Evolutionary conservation across 2,888 invertebrate species (phyloP).

Genomic region (Tachina lurida): DNA sequence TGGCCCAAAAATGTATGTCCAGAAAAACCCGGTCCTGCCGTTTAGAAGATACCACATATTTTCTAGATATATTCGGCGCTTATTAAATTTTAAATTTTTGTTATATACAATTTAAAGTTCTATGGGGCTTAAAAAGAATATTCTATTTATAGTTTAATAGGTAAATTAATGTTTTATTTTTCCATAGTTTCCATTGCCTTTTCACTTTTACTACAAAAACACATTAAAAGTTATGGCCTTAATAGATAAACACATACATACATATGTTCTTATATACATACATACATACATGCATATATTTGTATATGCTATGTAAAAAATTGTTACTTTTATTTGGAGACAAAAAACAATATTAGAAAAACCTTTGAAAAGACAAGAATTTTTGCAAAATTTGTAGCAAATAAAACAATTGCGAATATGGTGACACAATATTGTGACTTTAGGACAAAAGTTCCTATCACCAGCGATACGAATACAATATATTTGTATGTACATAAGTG

Average conservation of each 20-base stretch:
- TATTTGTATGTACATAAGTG: constrained; percentile 4
- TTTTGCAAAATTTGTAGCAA: constrained; percentile 25
- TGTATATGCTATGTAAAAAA: background rate
- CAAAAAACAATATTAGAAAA: constrained; percentile 22
- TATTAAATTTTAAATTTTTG: too few species aligned
- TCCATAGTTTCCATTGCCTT: too few species aligned
- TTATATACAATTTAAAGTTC: too few species aligned
- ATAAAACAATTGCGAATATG: background rate
- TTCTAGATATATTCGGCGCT: too few species aligned
- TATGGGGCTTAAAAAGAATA: too few species aligned
- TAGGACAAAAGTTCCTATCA: background rate
- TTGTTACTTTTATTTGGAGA: background rate
- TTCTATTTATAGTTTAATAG: too few species aligned
- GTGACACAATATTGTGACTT: constrained; percentile 59
- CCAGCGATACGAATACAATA: background rate
- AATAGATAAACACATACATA: background rate
- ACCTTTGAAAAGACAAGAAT: constrained; percentile 31
- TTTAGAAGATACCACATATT: too few species aligned
- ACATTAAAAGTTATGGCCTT: too few species aligned
- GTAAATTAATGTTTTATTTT: too few species aligned
- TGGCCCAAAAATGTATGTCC: too few species aligned
- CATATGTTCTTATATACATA: background rate
- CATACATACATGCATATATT: constrained; percentile 4
- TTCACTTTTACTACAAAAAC: too few species aligned
- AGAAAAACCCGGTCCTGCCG: too few species aligned